A percentile compares a stretch with the other conserved stretches of the same genome.
Conservation (phyloP, 2,113 vertebrate species). For the Pao palembangensis region DNA sequence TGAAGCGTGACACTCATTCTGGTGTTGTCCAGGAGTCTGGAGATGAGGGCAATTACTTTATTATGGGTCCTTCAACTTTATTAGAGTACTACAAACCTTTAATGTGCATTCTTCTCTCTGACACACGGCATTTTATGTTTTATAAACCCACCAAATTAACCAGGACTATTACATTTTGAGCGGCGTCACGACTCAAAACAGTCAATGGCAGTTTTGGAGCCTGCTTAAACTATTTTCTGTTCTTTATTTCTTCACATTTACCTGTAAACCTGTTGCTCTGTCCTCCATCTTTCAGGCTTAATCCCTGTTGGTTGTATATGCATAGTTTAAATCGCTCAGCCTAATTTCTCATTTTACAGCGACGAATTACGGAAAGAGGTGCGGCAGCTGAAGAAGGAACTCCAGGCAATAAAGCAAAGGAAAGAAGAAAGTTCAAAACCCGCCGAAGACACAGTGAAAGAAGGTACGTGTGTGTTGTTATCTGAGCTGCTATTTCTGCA, state of each 20-base stretch:
- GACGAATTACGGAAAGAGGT: conserved; percentile 92
- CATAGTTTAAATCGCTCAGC: conserved; percentile 3
- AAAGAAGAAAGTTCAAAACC: conserved; percentile 77
- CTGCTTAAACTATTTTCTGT: background rate
- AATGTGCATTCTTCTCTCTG: conserved; percentile 43
- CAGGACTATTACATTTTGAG: conserved; percentile 12
- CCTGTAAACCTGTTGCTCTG: conserved; percentile 7
- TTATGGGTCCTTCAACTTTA: conserved; percentile 56
- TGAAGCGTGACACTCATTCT: conserved; percentile 20
- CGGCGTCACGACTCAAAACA: conserved; percentile 8
- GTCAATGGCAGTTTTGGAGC: conserved; percentile 25
- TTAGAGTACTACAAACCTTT: conserved; percentile 38
- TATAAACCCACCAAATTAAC: conserved; percentile 20
- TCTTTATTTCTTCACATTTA: conserved; percentile 4
- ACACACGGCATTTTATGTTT: conserved; percentile 40
- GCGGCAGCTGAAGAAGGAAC: conserved; percentile 89
- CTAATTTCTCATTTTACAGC: conserved; percentile 70
- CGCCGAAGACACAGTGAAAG: conserved; percentile 64
- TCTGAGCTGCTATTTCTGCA: conserved; percentile 18
- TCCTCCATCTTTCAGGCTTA: conserved; percentile 5
- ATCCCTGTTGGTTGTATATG: background rate
- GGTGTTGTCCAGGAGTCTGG: conserved; percentile 42
- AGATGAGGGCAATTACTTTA: conserved; percentile 37
- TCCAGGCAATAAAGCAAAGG: conserved; percentile 89
- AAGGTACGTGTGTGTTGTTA: conserved; percentile 71